These are phyloP conservation scores for Calliopum simillimum DNA, from an alignment of 2,888 invertebrate species.

Conservation along the genomic window DNA sequence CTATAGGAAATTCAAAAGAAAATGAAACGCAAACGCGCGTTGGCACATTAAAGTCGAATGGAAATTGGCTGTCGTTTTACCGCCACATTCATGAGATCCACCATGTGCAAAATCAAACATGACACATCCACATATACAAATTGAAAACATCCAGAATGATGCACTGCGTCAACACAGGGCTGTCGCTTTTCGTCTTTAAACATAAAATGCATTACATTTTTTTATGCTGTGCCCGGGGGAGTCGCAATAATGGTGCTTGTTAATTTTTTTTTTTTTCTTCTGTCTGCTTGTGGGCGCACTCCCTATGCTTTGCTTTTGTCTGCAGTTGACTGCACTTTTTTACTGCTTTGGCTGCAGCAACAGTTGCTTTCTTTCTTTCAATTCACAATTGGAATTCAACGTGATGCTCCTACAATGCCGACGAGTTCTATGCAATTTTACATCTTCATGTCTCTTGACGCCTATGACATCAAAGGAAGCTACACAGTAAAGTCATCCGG, in stretches of 20 bases:
- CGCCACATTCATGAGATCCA: not conserved
- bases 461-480: not conserved
- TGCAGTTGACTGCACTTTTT: not conserved
- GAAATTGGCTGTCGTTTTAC: conserved; percentile 14
- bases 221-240: not conserved
- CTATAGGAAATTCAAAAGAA: not conserved
- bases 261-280: not conserved
- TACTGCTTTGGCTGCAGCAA: not conserved
- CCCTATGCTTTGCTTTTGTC: not conserved
- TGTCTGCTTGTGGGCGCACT: not conserved
- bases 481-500: too few species aligned
- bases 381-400: not conserved
- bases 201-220: not conserved
- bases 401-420: not conserved
- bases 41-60: conserved; percentile 4
- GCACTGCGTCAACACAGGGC: not conserved
- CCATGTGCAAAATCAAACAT: not conserved
- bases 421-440: conserved; percentile 7
- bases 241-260: conserved; percentile 11
- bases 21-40: conserved; percentile 10
- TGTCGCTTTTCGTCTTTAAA: not conserved
- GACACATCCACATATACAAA: not conserved
- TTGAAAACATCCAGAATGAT: not conserved
- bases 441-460: conserved; percentile 2
- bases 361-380: conserved; percentile 11